phyloP scores from a whole-genome alignment of 1,140 invertebrate species.

The Tribolium castaneum region DNA sequence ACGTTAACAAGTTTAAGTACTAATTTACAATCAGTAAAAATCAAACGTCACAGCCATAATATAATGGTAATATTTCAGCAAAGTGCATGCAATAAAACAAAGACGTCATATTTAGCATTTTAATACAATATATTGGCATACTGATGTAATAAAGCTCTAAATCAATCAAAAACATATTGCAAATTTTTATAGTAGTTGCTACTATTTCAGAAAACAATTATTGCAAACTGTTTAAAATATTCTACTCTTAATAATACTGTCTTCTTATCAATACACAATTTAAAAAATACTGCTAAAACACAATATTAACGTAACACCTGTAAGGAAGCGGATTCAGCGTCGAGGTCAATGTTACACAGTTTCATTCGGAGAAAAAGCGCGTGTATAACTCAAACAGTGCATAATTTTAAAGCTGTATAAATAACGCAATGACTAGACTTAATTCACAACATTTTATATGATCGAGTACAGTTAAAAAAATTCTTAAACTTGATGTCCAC shows the following conservation, averaged over 20 bases:
- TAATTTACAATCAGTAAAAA: constrained; percentile 34
- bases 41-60: constrained; percentile 28
- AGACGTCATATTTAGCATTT: constrained; percentile 22
- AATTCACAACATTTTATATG: constrained; percentile 32
- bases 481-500: constrained; percentile 60
- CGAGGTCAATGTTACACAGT: not conserved
- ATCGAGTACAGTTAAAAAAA: constrained; percentile 24
- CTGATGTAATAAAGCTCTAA: not conserved
- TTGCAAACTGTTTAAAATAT: not conserved
- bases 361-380: constrained; percentile 9
- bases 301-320: not conserved
- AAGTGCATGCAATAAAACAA: constrained; percentile 34
- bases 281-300: not conserved
- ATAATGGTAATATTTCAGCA: constrained; percentile 34
- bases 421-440: constrained; percentile 23
- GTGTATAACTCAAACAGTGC: constrained; percentile 10
- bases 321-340: not conserved
- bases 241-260: constrained; percentile 22
- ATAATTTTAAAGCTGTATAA: constrained; percentile 15
- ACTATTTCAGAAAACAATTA: constrained; percentile 1
- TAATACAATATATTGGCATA: constrained; percentile 23
- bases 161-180: constrained; percentile 9
- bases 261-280: constrained; percentile 29
- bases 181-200: not conserved
- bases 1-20: constrained; percentile 32